phyloP scores from a whole-genome alignment of 2,888 invertebrate species.

The Eucriotettix oculatus region DNA sequence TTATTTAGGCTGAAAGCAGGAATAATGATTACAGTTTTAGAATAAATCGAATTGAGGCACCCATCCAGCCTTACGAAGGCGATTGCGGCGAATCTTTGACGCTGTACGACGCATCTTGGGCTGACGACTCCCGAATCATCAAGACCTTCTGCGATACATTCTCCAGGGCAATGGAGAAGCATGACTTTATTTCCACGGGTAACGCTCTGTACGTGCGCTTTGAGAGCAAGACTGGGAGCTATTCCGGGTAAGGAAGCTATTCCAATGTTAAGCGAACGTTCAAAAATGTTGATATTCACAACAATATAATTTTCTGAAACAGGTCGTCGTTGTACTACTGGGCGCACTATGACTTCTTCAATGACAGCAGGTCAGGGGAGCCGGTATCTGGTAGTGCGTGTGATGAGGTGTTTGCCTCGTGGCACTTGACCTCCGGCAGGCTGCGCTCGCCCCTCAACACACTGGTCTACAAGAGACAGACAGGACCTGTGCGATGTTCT shows the following conservation, averaged over 20 bases:
- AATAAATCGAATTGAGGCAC: conserved; percentile 76
- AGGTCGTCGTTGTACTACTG: conserved; percentile 83
- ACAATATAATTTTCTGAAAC: conserved; percentile 11
- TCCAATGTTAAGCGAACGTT: neutral
- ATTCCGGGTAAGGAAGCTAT: conserved; percentile 48
- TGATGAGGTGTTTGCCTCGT: conserved; percentile 75
- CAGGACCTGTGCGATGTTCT: conserved; percentile 60
- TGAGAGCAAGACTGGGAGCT: conserved; percentile 83
- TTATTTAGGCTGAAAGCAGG: too few species aligned
- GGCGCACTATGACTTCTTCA: conserved; percentile 90
- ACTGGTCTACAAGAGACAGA: conserved; percentile 65
- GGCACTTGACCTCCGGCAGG: conserved; percentile 59
- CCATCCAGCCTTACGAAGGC: conserved; percentile 68
- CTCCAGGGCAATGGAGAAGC: conserved; percentile 82
- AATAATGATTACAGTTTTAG: conserved; percentile 44
- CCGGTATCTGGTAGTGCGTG: conserved; percentile 66
- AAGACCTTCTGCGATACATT: conserved; percentile 91
- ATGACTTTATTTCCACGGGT: conserved; percentile 78
- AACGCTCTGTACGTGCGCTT: conserved; percentile 76
- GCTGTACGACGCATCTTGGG: conserved; percentile 72
- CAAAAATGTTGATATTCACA: neutral
- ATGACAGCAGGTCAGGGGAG: conserved; percentile 73
- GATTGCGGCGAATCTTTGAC: conserved; percentile 84
- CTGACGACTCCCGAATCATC: conserved; percentile 78
- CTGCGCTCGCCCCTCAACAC: conserved; percentile 74